A percentile compares a stretch with the other conserved stretches of the same genome.
These are phyloP conservation scores for Phalloptychus januarius DNA, from an alignment of 2,797 vertebrate species.

Conservation along the genomic window DNA sequence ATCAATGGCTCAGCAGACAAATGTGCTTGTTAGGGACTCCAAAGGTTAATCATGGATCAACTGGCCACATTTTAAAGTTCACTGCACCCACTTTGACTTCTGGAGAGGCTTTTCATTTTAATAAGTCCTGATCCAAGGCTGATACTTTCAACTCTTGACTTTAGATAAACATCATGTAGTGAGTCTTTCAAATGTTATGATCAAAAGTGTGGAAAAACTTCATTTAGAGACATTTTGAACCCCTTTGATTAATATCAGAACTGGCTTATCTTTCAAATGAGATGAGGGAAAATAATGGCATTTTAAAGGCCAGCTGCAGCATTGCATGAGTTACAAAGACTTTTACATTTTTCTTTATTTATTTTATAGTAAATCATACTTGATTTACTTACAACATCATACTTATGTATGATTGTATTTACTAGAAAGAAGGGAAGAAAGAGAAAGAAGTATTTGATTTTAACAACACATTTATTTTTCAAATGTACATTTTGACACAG, in stretches of 20 bases:
- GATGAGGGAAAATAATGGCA: background rate
- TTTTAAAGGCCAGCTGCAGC: background rate
- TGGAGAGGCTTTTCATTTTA: conserved; percentile 23
- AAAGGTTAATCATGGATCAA: conserved; percentile 55
- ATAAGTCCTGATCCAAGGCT: background rate
- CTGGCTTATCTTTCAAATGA: background rate
- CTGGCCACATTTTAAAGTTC: conserved; percentile 36
- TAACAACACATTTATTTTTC: too few relatives aligned
- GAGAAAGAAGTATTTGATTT: too few relatives aligned
- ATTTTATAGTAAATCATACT: background rate
- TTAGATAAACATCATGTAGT: background rate
- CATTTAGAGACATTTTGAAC: background rate
- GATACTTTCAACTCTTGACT: background rate
- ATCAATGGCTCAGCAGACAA: conserved; percentile 52
- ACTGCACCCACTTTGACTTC: conserved; percentile 27
- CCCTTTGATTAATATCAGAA: background rate
- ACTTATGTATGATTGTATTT: too few relatives aligned
- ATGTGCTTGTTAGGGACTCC: conserved; percentile 50
- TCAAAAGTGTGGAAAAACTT: background rate
- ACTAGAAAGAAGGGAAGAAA: background rate
- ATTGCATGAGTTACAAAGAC: too few relatives aligned
- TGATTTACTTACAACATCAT: too few relatives aligned
- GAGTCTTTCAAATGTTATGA: background rate
- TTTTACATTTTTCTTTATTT: background rate
- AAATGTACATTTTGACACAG: too few relatives aligned